Evolutionary conservation across 1,140 invertebrate genomes (phyloP).

Genomic region (Macrostomum lignano): DNA sequence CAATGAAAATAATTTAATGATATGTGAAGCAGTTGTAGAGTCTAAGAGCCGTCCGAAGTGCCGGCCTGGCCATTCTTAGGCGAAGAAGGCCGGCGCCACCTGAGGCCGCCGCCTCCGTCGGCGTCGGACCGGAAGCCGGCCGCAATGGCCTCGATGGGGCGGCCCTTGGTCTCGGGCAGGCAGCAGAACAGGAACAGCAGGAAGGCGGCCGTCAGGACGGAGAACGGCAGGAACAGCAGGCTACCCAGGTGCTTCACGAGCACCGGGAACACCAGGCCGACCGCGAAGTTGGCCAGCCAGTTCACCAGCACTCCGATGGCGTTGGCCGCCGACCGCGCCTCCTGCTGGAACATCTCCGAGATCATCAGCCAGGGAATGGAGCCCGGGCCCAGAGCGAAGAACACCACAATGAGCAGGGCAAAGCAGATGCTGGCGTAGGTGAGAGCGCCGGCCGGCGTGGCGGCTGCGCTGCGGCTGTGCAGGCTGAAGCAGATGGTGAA

Average conservation of each 20-base stretch:
- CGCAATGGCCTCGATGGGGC: neutral
- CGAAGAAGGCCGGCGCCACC: too few species aligned
- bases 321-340: constrained; percentile 77
- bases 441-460: too few species aligned
- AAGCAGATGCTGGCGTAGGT: constrained; percentile 42
- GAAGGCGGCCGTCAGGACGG: neutral
- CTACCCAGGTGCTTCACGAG: too few species aligned
- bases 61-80: too few species aligned
- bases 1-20: too few species aligned
- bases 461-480: too few species aligned
- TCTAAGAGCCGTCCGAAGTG: too few species aligned
- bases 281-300: constrained; percentile 87
- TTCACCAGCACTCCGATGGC: constrained; percentile 86
- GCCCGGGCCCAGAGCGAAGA: constrained; percentile 63
- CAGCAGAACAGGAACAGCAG: neutral
- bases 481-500: too few species aligned
- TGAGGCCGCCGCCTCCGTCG: too few species aligned
- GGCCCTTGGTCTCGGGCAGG: constrained; percentile 2
- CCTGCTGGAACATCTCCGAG: constrained; percentile 80
- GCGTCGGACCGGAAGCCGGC: too few species aligned
- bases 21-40: too few species aligned
- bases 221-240: neutral
- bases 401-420: constrained; percentile 50
- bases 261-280: constrained; percentile 79
- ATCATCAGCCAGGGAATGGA: constrained; percentile 77